These are phyloP conservation scores for Mus musculus DNA, from an alignment of 2,113 vertebrate genomes.

Conservation along the genomic window GRCm39 chr1:89991001-89991500, in stretches of 20 bases:
- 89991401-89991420: constrained; percentile 48
- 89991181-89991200: not conserved
- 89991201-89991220: not conserved
- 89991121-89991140: fast-evolving
- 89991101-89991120: fast-evolving
- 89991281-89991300: constrained; percentile 17
- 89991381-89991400: not conserved
- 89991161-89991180: not conserved
- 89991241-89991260: not conserved
- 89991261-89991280: constrained; percentile 19
- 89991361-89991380: not conserved
- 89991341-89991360: not conserved
- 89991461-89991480: not conserved
- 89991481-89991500: constrained; percentile 4
- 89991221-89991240: fast-evolving
- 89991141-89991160: not conserved
- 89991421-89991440: not conserved
- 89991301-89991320: not conserved
- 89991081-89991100: not conserved
- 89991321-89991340: not conserved
- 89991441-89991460: not conserved
- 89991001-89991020: not conserved
- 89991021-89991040: not conserved
- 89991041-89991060: not conserved
- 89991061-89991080: not conserved